These are phyloP conservation scores for Pitta sordida DNA, from an alignment of 2,113 vertebrate genomes.

Conservation along the genomic window DNA sequence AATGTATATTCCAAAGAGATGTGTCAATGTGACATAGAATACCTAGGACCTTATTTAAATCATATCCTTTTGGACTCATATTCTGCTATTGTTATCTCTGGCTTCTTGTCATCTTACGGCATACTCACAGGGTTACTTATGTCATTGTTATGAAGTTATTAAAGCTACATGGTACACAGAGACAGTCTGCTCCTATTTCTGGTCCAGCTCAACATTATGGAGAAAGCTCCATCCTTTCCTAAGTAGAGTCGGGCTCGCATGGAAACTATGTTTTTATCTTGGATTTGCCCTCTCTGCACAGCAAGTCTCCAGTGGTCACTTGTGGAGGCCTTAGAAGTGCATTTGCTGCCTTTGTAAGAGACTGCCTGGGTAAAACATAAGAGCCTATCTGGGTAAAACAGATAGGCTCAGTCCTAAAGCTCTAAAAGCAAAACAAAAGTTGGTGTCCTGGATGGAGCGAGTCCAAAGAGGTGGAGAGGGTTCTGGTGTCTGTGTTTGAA, in stretches of 20 bases:
- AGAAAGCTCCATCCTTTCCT: neutral
- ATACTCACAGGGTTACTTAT: neutral
- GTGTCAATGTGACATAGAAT: neutral
- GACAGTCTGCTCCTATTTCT: conserved; percentile 28
- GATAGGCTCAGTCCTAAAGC: neutral
- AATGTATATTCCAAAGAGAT: neutral
- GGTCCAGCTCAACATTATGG: neutral
- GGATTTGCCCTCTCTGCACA: neutral
- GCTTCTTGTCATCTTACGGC: neutral
- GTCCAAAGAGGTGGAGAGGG: neutral
- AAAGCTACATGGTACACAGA: neutral
- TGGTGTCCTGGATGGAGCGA: neutral
- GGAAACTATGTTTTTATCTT: neutral
- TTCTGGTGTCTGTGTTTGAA: neutral
- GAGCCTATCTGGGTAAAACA: neutral
- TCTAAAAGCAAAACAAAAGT: neutral
- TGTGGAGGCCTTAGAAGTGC: neutral
- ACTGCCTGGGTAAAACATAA: neutral
- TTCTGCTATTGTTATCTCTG: neutral
- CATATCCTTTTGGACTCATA: neutral
- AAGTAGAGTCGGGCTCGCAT: neutral
- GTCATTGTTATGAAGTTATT: conserved; percentile 25
- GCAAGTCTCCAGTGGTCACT: neutral
- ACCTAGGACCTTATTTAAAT: neutral
- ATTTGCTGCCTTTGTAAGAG: neutral